Conservation (phyloP, 2,113 vertebrate species). For the Cyprinus carpio region DNA sequence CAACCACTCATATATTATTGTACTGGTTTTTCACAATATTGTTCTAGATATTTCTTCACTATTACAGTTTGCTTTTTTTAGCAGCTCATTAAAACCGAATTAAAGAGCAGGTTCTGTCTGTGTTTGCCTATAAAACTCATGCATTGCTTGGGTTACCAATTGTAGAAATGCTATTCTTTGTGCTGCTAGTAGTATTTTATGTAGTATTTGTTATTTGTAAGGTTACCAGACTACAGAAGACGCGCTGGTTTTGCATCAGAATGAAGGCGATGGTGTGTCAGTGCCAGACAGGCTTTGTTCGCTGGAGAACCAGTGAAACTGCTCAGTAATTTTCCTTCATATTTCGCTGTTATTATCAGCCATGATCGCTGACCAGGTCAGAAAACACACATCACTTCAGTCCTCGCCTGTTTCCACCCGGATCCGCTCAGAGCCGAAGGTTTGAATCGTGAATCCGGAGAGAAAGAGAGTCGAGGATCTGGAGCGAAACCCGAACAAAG, state of each 20-base stretch:
- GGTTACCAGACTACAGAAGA: not conserved
- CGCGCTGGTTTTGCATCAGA: not conserved
- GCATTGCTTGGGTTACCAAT: too few relatives aligned
- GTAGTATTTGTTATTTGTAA: too few relatives aligned
- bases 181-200: not conserved
- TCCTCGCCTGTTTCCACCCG: not conserved
- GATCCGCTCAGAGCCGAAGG: not conserved
- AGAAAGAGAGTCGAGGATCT: not conserved
- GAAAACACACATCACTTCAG: not conserved
- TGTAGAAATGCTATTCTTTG: not conserved
- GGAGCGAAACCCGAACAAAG: too few relatives aligned
- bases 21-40: not conserved
- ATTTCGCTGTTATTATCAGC: not conserved
- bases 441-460: not conserved
- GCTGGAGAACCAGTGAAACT: not conserved
- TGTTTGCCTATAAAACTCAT: not conserved
- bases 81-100: not conserved
- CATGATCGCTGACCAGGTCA: not conserved
- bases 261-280: too few relatives aligned
- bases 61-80: too few relatives aligned
- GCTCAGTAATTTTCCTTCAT: not conserved
- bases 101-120: not conserved
- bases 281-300: not conserved
- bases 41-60: too few relatives aligned
- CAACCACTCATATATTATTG: not conserved